Evolutionary conservation across 2,113 vertebrate species (phyloP).

Genomic region (Tragulus kanchil): DNA sequence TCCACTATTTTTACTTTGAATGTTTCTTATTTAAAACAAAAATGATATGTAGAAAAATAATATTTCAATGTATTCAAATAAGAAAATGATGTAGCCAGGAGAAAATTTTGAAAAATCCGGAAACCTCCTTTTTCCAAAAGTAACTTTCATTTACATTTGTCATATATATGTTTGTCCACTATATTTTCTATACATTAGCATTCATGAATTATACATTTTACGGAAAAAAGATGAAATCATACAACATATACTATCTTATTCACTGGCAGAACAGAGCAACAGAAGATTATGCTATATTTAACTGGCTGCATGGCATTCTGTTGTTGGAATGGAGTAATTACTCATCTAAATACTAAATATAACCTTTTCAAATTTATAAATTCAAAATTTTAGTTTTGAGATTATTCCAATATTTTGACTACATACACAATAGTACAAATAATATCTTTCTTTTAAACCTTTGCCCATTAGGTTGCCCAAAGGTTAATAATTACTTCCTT

Average conservation of each 20-base stretch:
- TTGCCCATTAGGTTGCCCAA: no score
- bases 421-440: neutral
- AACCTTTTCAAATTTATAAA: slow-evolving; percentile 18
- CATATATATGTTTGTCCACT: neutral
- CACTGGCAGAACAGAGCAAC: neutral
- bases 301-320: neutral
- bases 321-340: neutral
- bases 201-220: neutral
- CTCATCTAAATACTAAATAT: neutral
- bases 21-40: slow-evolving; percentile 22
- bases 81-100: neutral
- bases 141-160: neutral
- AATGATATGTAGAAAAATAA: neutral
- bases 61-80: neutral
- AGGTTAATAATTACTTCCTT: slow-evolving; percentile 9
- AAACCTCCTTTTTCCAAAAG: neutral
- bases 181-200: neutral
- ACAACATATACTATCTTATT: neutral
- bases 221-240: neutral
- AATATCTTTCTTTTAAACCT: slow-evolving; percentile 27
- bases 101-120: neutral
- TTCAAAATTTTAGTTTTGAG: slow-evolving; percentile 7
- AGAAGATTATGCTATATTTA: neutral
- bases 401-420: neutral
- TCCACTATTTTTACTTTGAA: neutral